Evolutionary conservation across 2,113 vertebrate species (phyloP).

Genomic region (Illadopsis cleaveri): DNA sequence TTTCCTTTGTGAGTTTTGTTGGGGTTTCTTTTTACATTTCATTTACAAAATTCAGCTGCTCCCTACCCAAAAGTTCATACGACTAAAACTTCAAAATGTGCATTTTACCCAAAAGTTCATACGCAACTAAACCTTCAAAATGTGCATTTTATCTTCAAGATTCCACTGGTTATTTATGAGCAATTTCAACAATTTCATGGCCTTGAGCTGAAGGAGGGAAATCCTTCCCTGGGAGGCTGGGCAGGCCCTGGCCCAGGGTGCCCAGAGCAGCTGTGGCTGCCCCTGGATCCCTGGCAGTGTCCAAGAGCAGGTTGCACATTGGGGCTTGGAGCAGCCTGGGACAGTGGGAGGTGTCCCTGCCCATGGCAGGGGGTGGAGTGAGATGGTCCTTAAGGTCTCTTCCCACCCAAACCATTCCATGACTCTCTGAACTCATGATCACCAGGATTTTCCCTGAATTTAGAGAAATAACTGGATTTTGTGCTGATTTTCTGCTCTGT

Average conservation of each 20-base stretch:
- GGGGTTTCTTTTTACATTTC: not conserved
- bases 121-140: not conserved
- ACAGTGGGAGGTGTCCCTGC: not conserved
- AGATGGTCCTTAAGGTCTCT: not conserved
- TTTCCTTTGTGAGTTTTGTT: not conserved
- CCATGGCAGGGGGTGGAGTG: accelerated
- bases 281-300: not conserved
- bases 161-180: not conserved
- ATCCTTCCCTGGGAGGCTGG: not conserved
- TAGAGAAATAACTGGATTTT: not conserved
- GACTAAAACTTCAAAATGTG: not conserved
- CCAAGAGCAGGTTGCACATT: not conserved
- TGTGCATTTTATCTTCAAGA: not conserved
- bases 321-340: not conserved
- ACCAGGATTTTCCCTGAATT: not conserved
- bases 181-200: not conserved
- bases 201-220: not conserved
- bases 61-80: not conserved
- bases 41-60: not conserved
- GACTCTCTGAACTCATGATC: not conserved
- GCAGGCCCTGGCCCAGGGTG: not conserved
- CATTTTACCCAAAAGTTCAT: not conserved
- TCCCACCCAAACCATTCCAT: not conserved
- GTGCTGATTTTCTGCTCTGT: not conserved
- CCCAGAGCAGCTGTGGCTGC: not conserved